Evolutionary conservation across 2,888 invertebrate genomes (phyloP), one percentile per base, ranked within the genome.

Genomic region (Epinotia demarniana): DNA sequence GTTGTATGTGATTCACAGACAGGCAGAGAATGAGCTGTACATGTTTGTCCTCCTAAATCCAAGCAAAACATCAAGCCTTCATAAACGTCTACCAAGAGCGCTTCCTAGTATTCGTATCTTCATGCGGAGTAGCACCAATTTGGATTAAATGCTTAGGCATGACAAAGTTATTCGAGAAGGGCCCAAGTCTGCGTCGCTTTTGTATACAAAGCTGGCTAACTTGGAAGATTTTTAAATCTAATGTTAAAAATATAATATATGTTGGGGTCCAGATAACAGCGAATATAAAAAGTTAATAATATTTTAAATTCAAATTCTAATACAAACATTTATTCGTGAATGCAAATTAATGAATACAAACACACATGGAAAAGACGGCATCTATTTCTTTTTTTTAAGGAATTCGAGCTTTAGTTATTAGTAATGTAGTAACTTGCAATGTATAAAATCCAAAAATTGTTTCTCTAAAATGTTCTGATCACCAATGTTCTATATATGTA

Each of bases 31-130:
- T 9, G n/a, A n/a, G n/a, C 18, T 39, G 18, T 33, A 6, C 55
- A 13, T 18, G n/a, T 68, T 68, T 55, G 62, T 73, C 49, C 63
- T 27, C 62, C 68, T 69, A 69, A 73, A 73, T 73, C 57, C 57
- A 57, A 69, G 68, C 62, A 63, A 55, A 43, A 55, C 33, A 67
- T 46, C 62, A 55, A 61, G 62, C 23, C 64, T 72, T 46, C 57
- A 57, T 64, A 63, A 64, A 72, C 64, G 64, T 23, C 64, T 43
- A 9, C 46, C 58, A 57, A 72, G 57, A 72, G 46, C 39, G 53
- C 49, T 43, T 62, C 53, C 57, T 57, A 39, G 57, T 58, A 27
- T 33, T 63, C 63, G 63, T 57, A 63, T 72, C 63, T 55, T 27
- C 57, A n/a, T 57, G 43, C 43, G 19, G n/a, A 49, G 53, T 27